Conservation (phyloP, 1,140 invertebrate genomes). For the Nixonia krombeini region DNA sequence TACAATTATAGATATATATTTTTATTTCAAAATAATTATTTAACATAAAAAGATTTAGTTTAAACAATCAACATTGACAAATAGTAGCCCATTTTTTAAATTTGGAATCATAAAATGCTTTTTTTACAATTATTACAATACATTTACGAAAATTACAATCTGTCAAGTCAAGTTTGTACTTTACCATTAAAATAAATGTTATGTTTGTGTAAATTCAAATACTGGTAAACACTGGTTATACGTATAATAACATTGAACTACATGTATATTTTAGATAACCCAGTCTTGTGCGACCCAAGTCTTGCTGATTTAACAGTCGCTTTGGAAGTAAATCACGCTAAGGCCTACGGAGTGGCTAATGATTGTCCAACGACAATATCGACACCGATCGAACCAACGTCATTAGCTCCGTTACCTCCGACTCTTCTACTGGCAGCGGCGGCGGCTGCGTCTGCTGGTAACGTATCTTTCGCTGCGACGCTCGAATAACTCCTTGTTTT, state of each 20-base stretch:
- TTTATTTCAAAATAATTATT: too few relatives aligned
- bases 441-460: slow-evolving; percentile 60
- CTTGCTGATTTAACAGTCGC: slow-evolving; percentile 77
- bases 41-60: too few relatives aligned
- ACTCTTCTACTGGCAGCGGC: slow-evolving; percentile 58
- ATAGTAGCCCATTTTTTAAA: too few relatives aligned
- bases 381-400: slow-evolving; percentile 42
- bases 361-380: slow-evolving; percentile 63
- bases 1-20: too few relatives aligned
- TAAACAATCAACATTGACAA: too few relatives aligned
- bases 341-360: slow-evolving; percentile 75
- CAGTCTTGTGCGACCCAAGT: slow-evolving; percentile 80
- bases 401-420: slow-evolving; percentile 57
- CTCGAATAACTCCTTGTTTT: slow-evolving; percentile 55
- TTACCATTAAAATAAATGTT: too few relatives aligned
- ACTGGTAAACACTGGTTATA: too few relatives aligned
- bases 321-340: slow-evolving; percentile 79
- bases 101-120: too few relatives aligned
- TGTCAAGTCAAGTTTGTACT: too few relatives aligned
- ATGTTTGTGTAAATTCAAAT: too few relatives aligned
- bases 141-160: too few relatives aligned
- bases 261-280: slow-evolving; percentile 80
- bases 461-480: slow-evolving; percentile 68
- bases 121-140: too few relatives aligned
- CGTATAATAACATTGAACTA: background rate